Base-by-base conservation (phyloP, 2,113 vertebrate species). In the Salvelinus alpinus region DNA sequence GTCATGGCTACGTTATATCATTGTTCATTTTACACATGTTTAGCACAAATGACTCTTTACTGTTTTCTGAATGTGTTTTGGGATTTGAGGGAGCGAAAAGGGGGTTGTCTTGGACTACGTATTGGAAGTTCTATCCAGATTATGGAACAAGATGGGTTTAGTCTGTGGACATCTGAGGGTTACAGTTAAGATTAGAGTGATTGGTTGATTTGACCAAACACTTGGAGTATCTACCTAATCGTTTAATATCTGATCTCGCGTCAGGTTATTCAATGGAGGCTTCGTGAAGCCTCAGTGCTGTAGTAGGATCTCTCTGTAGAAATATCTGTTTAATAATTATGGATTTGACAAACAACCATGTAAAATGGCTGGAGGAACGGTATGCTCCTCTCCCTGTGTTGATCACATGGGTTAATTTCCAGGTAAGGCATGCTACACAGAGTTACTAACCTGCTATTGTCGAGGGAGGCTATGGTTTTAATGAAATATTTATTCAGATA, bases 401-500 rank as follows among this genome's bases (percentile, higher is more conserved):
- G 6, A 34, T 34, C 34, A 34, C 34, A 7, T 25, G 5, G 27
- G 27, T 70, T 70, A 0, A 27, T 64, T 34, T 71, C 31, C 31
- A 70, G 24, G 48, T 13, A 1, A 62, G 14, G 62, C 22, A 3
- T 20, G 62, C 31, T 72, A 24, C 18, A 44, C 57, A 34, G 44
- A 44, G 38, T 44, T 31, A 3, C 38, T 71, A 72, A 79, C 72
- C 72, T 79, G 65, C 27, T 18, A 72, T 29, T 5, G 13, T 65
- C 57, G 11, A 12, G 60, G 80, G 73, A 81, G 73, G 12, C 51
- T 47, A 66, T 22, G 65, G 71, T 27, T 68, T 69, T 71, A 47
- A 78, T 78, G 27, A 82, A 68, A 76, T 75, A 64, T 82, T 31
- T 67, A 65, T 66, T 69, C 59, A 59, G 14, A 66, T 72, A 69